A percentile compares a stretch with the other conserved stretches of the same genome.
These are phyloP conservation scores for Dallia pectoralis DNA, from an alignment of 2,797 vertebrate genomes.

Conservation along the genomic window DNA sequence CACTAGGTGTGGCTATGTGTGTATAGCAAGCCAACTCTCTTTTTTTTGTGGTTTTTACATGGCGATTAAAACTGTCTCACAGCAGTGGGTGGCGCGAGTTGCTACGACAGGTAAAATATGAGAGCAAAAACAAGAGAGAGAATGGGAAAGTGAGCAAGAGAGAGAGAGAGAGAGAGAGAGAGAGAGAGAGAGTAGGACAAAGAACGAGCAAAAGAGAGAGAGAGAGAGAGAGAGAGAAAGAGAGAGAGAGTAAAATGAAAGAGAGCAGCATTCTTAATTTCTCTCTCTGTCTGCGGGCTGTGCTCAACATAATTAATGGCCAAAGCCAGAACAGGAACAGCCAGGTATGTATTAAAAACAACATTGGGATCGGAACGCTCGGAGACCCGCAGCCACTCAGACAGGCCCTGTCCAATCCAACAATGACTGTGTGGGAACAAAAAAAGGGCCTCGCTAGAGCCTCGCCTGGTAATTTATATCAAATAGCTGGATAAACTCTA, in stretches of 20 bases:
- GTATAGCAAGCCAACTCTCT: conserved; percentile 75
- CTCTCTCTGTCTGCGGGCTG: conserved; percentile 60
- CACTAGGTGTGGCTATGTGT: conserved; percentile 75
- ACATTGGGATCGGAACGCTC: conserved; percentile 69
- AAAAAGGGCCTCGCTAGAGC: conserved; percentile 43
- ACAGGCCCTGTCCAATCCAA: conserved; percentile 62
- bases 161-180: conserved; percentile 54
- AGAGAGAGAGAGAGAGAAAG: conserved; percentile 61
- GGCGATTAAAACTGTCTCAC: conserved; percentile 83
- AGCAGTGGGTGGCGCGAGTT: conserved; percentile 79
- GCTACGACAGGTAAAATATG: conserved; percentile 69
- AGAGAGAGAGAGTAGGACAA: conserved; percentile 79
- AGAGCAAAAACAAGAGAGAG: conserved; percentile 60
- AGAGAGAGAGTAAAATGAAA: conserved; percentile 53
- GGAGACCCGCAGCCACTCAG: conserved; percentile 68
- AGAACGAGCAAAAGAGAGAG: conserved; percentile 63
- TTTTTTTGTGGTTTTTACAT: conserved; percentile 82
- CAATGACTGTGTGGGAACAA: conserved; percentile 44
- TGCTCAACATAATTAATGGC: conserved; percentile 89
- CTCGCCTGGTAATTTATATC: conserved; percentile 67
- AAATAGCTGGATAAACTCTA: conserved; percentile 61
- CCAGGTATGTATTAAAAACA: conserved; percentile 82
- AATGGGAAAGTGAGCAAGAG: conserved; percentile 77
- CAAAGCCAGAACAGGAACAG: conserved; percentile 66
- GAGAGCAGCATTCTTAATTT: conserved; percentile 35